Evolutionary conservation across 2,797 vertebrate species (phyloP).

Genomic region (Momotus momota): DNA sequence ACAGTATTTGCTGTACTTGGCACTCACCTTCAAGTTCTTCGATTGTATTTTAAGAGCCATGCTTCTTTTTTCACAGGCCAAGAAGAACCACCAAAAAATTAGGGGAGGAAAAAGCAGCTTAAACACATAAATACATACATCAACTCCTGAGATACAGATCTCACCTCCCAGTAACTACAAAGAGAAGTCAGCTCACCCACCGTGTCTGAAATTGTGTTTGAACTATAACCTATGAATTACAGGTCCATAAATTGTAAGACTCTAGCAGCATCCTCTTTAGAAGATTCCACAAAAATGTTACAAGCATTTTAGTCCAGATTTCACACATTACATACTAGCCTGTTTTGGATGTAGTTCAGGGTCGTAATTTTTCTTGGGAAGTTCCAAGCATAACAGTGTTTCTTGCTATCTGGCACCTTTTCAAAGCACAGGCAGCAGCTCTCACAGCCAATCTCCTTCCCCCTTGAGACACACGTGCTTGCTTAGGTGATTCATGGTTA

Average conservation of each 20-base stretch:
- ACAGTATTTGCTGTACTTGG: conserved; percentile 21
- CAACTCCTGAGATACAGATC: not conserved
- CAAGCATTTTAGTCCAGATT: conserved; percentile 13
- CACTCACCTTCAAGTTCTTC: conserved; percentile 1
- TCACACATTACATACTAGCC: conserved; percentile 9
- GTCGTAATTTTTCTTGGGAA: not conserved
- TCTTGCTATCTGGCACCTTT: conserved; percentile 20
- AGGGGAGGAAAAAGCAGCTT: not conserved
- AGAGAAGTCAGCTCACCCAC: not conserved
- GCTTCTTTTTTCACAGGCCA: conserved; percentile 22
- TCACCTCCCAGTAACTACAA: conserved; percentile 25
- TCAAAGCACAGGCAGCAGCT: conserved; percentile 21
- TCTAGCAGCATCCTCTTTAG: not conserved
- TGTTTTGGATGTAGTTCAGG: not conserved
- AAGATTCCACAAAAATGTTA: not conserved
- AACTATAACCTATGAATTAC: conserved; percentile 5
- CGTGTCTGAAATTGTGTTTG: not conserved
- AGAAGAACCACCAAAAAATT: not conserved
- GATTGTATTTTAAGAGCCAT: conserved; percentile 18
- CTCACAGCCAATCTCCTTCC: not conserved
- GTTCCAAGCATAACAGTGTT: conserved; percentile 29
- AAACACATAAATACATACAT: not conserved
- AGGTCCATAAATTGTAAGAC: not conserved
- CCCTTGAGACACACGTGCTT: not conserved
- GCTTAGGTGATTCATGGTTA: not conserved